Evolutionary conservation across 2,113 vertebrate genomes (phyloP).

Genomic region (Orycteropus afer): DNA sequence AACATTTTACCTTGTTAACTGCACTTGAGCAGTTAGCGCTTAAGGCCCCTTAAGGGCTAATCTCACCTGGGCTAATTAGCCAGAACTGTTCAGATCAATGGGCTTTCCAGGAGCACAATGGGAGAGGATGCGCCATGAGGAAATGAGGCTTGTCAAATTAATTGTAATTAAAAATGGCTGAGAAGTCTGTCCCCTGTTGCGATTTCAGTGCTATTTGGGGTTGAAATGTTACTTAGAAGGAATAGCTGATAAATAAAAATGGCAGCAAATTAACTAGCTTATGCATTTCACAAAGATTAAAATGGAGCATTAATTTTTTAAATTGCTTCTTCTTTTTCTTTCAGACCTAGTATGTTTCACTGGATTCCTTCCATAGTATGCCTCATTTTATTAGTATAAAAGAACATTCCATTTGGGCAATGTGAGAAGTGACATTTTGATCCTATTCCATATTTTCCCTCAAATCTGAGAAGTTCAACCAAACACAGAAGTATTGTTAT

Average conservation of each 20-base stretch:
- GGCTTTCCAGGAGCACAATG: neutral
- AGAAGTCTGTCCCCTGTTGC: neutral
- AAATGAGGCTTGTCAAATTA: conserved; percentile 33
- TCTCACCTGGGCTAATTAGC: conserved; percentile 28
- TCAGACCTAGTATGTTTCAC: neutral
- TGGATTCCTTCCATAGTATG: neutral
- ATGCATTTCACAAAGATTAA: conserved; percentile 34
- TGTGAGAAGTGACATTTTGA: neutral
- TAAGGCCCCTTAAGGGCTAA: neutral
- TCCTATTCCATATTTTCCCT: neutral
- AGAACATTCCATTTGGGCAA: neutral
- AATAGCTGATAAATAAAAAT: conserved; percentile 20
- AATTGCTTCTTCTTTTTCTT: neutral
- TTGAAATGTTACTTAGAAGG: conserved; percentile 1
- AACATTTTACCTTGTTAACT: neutral
- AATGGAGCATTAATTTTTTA: neutral
- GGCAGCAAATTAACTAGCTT: neutral
- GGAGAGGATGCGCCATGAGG: neutral
- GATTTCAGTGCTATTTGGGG: conserved; percentile 16
- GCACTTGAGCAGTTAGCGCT: neutral
- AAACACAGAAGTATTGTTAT: neutral
- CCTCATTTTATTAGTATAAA: neutral
- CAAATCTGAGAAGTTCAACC: neutral
- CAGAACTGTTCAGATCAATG: neutral
- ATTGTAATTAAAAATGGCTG: conserved; percentile 38